Conservation (phyloP, 2,113 vertebrate genomes). For the Xiphophorus hellerii region DNA sequence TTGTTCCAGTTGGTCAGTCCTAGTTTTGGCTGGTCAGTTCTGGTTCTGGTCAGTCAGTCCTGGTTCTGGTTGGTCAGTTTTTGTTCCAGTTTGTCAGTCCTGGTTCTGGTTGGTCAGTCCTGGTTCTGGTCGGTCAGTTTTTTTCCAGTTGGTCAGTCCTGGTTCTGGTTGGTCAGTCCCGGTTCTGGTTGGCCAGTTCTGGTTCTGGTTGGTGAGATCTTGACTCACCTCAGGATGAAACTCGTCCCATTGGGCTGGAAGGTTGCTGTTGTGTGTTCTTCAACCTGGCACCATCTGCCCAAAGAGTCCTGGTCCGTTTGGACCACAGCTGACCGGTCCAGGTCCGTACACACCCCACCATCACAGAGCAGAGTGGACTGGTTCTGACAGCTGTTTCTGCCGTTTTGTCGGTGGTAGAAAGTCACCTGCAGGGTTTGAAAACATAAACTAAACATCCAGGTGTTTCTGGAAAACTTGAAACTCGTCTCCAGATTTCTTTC, state of each 20-base stretch:
- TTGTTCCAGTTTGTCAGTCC: no score
- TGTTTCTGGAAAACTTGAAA: background rate
- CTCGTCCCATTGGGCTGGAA: constrained; percentile 2
- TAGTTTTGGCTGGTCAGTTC: no score
- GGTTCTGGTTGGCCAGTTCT: no score
- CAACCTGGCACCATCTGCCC: constrained; percentile 69
- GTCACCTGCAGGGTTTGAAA: constrained; percentile 48
- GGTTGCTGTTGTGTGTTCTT: constrained; percentile 22
- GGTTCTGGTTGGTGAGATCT: background rate
- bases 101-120: no score
- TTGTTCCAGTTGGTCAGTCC: no score
- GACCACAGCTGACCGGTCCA: background rate
- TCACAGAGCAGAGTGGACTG: constrained; percentile 26
- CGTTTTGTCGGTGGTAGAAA: constrained; percentile 60
- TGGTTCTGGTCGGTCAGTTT: no score
- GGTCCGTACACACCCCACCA: constrained; percentile 10
- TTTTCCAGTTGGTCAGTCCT: no score
- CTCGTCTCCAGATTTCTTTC: background rate
- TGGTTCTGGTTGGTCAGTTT: no score
- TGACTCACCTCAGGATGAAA: constrained; percentile 57
- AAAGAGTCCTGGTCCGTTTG: constrained; percentile 38
- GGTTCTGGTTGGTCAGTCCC: no score
- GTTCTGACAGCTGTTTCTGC: constrained; percentile 33
- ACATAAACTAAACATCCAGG: background rate
- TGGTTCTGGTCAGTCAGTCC: no score